Percentiles rank a stretch among this genome's conserved stretches.
phyloP scores from a whole-genome alignment of 2,113 vertebrate genomes.

The Odontesthes bonariensis region DNA sequence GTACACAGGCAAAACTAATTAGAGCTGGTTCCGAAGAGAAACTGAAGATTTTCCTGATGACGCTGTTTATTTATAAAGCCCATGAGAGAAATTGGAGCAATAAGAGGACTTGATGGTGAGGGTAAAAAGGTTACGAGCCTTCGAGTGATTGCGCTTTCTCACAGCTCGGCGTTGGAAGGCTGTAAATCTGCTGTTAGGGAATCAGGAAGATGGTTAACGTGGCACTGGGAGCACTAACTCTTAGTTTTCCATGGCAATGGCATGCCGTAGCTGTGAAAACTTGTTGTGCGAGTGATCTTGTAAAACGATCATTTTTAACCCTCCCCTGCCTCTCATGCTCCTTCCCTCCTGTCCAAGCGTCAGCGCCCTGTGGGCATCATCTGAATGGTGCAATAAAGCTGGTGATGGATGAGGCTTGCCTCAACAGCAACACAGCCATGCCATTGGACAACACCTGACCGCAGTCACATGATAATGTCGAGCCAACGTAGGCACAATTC shows the following conservation, averaged over 20 bases:
- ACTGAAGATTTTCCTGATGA: constrained; percentile 63
- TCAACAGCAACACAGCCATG: constrained; percentile 79
- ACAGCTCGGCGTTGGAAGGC: constrained; percentile 57
- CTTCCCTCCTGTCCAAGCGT: constrained; percentile 38
- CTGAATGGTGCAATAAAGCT: constrained; percentile 79
- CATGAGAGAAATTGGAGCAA: constrained; percentile 69
- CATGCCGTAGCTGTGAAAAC: constrained; percentile 72
- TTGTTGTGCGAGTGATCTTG: constrained; percentile 77
- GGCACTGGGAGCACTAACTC: constrained; percentile 74
- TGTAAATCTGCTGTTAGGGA: constrained; percentile 78
- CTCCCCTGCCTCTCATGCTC: constrained; percentile 2
- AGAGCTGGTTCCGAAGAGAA: constrained; percentile 62
- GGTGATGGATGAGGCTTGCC: constrained; percentile 83
- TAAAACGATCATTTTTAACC: constrained; percentile 78
- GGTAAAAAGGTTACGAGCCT: constrained; percentile 77
- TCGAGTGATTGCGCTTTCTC: constrained; percentile 77
- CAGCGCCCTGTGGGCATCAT: constrained; percentile 74
- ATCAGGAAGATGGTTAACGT: constrained; percentile 78
- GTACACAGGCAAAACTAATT: constrained; percentile 68
- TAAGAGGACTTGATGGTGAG: constrained; percentile 52
- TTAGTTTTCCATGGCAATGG: constrained; percentile 63
- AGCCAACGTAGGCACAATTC: constrained; percentile 80
- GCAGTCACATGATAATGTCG: constrained; percentile 86
- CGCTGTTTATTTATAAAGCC: constrained; percentile 74
- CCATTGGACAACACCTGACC: constrained; percentile 83